Evolutionary conservation across 2,888 invertebrate species (phyloP).

Genomic region (Caenorhabditis sulstoni): DNA sequence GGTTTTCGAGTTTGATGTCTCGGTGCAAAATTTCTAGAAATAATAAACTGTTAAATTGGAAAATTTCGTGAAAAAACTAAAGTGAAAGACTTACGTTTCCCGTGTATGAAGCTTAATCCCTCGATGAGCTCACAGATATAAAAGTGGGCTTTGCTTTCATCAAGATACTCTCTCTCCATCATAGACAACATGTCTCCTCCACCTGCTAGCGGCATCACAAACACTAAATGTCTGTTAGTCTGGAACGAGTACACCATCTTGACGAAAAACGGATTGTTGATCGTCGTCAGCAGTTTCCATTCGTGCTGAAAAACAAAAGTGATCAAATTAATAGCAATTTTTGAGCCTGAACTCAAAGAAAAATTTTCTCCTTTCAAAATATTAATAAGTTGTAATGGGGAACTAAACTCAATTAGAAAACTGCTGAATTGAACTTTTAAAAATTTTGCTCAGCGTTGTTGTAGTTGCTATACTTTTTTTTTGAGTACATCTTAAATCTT

Average conservation of each 20-base stretch:
- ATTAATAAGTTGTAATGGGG: no score
- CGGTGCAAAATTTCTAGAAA: slow-evolving; percentile 40
- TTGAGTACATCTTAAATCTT: no score
- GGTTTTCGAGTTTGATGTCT: slow-evolving; percentile 40
- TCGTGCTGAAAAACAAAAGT: slow-evolving; percentile 36
- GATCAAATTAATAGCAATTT: no score
- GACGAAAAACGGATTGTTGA: slow-evolving; percentile 31
- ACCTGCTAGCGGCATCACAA: slow-evolving; percentile 34
- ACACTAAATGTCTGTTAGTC: slow-evolving; percentile 21
- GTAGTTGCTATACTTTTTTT: no score
- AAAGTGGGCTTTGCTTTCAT: slow-evolving; percentile 16
- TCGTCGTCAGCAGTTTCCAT: slow-evolving; percentile 31
- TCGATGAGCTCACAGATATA: slow-evolving; percentile 40
- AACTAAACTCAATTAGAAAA: no score
- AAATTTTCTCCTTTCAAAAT: no score
- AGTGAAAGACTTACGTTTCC: background rate
- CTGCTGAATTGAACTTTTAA: no score
- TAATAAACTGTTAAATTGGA: background rate
- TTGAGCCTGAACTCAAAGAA: no score
- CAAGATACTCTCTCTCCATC: slow-evolving; percentile 6
- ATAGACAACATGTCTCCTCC: slow-evolving; percentile 40
- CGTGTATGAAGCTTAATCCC: slow-evolving; percentile 31
- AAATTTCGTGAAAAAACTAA: background rate
- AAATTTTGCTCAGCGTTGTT: no score
- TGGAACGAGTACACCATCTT: slow-evolving; percentile 37